Evolutionary conservation across 2,113 vertebrate genomes (phyloP).

Genomic region (Podiceps cristatus): DNA sequence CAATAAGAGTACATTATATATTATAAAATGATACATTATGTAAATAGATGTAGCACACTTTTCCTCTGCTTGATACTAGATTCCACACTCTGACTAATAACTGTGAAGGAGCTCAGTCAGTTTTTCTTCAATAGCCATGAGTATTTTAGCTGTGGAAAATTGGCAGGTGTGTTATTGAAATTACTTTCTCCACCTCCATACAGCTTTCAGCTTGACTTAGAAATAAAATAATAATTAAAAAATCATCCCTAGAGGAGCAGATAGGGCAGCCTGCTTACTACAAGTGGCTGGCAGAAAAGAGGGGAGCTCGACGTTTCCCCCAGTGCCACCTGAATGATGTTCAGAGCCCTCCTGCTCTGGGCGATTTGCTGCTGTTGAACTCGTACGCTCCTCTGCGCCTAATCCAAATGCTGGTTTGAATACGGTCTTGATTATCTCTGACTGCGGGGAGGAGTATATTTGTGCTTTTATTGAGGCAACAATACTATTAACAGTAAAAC

Average conservation of each 20-base stretch:
- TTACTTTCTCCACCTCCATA: not conserved
- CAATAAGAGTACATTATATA: slow-evolving; percentile 5
- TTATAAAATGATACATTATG: slow-evolving; percentile 42
- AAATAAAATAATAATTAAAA: not conserved
- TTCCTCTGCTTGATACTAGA: slow-evolving; percentile 2
- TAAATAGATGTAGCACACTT: slow-evolving; percentile 24
- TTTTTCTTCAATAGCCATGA: not conserved
- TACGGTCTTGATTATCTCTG: not conserved
- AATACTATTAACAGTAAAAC: not conserved
- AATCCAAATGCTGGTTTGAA: not conserved
- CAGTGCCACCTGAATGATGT: not conserved
- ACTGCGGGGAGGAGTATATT: not conserved
- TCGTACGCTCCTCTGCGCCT: fast-evolving
- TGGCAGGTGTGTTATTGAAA: slow-evolving; percentile 8
- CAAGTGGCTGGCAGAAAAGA: not conserved
- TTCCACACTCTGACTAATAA: not conserved
- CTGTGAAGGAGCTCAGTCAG: slow-evolving; percentile 7
- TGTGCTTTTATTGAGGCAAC: not conserved
- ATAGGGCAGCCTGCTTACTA: not conserved
- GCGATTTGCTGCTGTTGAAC: not conserved
- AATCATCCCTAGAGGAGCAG: not conserved
- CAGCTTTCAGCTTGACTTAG: not conserved
- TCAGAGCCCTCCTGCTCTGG: not conserved
- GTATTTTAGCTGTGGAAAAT: not conserved
- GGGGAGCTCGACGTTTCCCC: not conserved